Percentiles rank a stretch among this genome's conserved stretches.
Conservation (phyloP, 1,140 invertebrate genomes). For the Drosophila teissieri region DNA sequence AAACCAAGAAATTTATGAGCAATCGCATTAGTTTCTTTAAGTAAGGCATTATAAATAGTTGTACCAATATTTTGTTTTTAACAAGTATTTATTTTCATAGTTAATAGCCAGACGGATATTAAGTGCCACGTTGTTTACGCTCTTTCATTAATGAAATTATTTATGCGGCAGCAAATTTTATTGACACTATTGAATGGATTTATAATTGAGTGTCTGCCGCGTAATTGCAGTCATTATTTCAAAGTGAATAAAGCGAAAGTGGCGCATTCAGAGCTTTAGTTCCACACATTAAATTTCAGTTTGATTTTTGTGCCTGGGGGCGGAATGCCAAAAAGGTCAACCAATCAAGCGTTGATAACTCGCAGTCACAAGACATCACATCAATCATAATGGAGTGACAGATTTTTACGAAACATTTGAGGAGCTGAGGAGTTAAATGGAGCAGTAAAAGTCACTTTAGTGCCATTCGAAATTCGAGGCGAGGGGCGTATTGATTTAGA, state of each 20-base stretch:
- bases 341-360: constrained; percentile 33
- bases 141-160: constrained; percentile 31
- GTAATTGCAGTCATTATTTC: constrained; percentile 43
- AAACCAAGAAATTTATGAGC: not conserved
- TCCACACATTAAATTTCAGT: constrained; percentile 17
- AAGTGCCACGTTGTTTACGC: constrained; percentile 31
- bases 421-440: constrained; percentile 28
- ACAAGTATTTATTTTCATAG: constrained; percentile 13
- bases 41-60: too few relatives aligned
- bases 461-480: too few relatives aligned
- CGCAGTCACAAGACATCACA: constrained; percentile 31
- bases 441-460: constrained; percentile 2
- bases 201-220: constrained; percentile 31
- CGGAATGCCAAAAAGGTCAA: constrained; percentile 8
- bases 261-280: constrained; percentile 28
- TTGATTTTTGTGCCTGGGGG: not conserved
- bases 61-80: too few relatives aligned
- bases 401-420: constrained; percentile 27
- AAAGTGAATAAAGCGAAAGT: constrained; percentile 30
- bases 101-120: not conserved
- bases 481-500: constrained; percentile 7
- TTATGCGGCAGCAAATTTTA: constrained; percentile 48
- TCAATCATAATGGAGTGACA: constrained; percentile 44
- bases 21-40: constrained; percentile 5
- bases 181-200: constrained; percentile 56